Evolutionary conservation across 2,113 vertebrate genomes (phyloP).

Genomic region (Orycteropus afer): DNA sequence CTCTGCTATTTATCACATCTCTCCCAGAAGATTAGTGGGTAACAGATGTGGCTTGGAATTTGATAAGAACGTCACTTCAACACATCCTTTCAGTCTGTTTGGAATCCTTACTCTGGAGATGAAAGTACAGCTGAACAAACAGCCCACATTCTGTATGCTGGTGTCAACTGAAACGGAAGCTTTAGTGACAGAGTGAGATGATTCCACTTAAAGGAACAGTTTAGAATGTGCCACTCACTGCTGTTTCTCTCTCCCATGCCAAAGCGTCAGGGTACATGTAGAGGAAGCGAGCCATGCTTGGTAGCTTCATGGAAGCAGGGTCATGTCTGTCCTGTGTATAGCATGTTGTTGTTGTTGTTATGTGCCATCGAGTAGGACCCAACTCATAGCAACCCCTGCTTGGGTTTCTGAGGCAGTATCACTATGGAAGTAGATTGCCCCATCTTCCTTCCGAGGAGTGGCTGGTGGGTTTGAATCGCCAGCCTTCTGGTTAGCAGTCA

Average conservation of each 20-base stretch:
- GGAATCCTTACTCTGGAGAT: slow-evolving; percentile 22
- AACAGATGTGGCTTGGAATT: slow-evolving; percentile 65
- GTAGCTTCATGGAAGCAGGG: neutral
- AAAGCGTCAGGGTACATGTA: neutral
- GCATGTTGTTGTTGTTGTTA: too few species aligned
- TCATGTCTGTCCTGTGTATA: neutral
- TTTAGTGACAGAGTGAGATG: neutral
- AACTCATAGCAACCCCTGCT: too few species aligned
- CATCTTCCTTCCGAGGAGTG: too few species aligned
- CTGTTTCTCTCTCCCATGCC: neutral
- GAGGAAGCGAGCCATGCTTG: neutral
- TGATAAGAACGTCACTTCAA: slow-evolving; percentile 62
- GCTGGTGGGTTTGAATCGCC: too few species aligned
- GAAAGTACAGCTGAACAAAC: slow-evolving; percentile 36
- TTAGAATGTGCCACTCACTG: neutral
- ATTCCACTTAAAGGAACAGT: neutral
- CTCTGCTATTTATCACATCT: neutral
- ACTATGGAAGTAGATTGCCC: too few species aligned
- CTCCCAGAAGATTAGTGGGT: slow-evolving; percentile 24
- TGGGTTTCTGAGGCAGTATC: too few species aligned
- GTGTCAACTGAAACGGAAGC: neutral
- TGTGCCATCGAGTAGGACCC: too few species aligned
- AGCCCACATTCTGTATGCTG: neutral
- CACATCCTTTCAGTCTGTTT: slow-evolving; percentile 64
- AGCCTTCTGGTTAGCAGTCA: too few species aligned